Base-by-base conservation (phyloP, 2,888 invertebrate species). In the Nymphalis urticae region DNA sequence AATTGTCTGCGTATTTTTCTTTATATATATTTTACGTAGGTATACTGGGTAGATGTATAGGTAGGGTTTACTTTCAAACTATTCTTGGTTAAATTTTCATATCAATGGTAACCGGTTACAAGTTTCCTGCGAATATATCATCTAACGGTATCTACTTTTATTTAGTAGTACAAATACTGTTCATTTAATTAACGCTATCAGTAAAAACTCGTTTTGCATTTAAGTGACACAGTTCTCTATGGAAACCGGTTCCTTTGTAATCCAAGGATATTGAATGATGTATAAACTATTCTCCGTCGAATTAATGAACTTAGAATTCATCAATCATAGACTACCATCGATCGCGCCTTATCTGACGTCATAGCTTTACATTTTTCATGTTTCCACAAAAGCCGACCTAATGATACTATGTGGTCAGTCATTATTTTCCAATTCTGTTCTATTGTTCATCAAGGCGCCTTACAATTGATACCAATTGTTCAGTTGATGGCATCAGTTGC, bases 371-470 rank as follows among this genome's bases (percentile, higher is more conserved):
- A 89, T 85, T 81, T 87, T 88, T 86, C 82, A 89, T 85, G 76
- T 69, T 71, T 68, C 72, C 75, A 83, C 84, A 84, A 82, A 83
- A 80, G 80, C 75, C 80, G 72, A 75, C 58, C 72, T 66, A 65
- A 60, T 80, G 82, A 76, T 78, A 77, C 78, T 80, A 81, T 79
- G 83, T 82, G 79, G 76, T 66, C 75, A 72, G 64, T 84, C 73
- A 87, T 88, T 88, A 87, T 85, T 85, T 84, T 84, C 84, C 82
- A 85, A 86, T 88, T 87, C 82, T 75, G 82, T 80, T 76, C 76
- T 77, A 77, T 79, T 78, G 76, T 80, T 75, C 77, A 75, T 78
- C 75, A 78, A 76, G 78, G 56, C 58, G 82, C 80, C 75, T 75
- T 75, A 76, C 81, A 82, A 85, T 85, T 82, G 82, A 78, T 77